Evolutionary conservation across 2,888 invertebrate species (phyloP).

Genomic region (Eupithecia tripunctaria): DNA sequence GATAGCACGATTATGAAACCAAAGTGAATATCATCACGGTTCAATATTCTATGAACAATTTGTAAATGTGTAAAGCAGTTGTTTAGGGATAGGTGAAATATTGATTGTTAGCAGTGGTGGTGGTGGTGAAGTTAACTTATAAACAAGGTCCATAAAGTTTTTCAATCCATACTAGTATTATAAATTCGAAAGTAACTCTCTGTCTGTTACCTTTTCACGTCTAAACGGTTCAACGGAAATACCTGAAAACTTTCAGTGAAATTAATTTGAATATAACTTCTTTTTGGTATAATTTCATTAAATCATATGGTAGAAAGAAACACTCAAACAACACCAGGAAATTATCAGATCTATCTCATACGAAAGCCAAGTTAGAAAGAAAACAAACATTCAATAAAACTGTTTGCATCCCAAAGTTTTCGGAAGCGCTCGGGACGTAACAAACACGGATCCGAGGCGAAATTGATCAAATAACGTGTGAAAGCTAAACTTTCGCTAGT

Average conservation of each 20-base stretch:
- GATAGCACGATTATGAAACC: slow-evolving; percentile 32
- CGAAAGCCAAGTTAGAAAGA: slow-evolving; percentile 13
- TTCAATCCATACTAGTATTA: not conserved
- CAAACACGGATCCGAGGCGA: slow-evolving; percentile 35
- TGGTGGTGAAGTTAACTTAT: not conserved
- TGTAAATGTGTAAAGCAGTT: not conserved
- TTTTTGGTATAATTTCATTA: not conserved
- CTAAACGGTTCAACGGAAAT: not conserved
- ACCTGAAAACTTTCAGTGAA: not conserved
- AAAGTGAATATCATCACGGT: slow-evolving; percentile 31
- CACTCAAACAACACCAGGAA: not conserved
- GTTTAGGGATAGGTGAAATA: slow-evolving; percentile 15
- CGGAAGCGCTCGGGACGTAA: slow-evolving; percentile 33
- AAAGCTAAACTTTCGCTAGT: slow-evolving; percentile 32
- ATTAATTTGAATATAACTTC: not conserved
- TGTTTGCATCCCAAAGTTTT: slow-evolving; percentile 39
- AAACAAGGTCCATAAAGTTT: not conserved
- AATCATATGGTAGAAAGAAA: not conserved
- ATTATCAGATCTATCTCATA: not conserved
- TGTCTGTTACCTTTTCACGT: not conserved
- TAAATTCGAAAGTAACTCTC: not conserved
- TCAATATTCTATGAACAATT: slow-evolving; percentile 21
- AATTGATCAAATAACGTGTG: slow-evolving; percentile 34
- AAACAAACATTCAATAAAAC: slow-evolving; percentile 31
- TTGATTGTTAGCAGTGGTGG: slow-evolving; percentile 12